Conservation (phyloP, 2,113 vertebrate species). For the Aix galericulata region DNA sequence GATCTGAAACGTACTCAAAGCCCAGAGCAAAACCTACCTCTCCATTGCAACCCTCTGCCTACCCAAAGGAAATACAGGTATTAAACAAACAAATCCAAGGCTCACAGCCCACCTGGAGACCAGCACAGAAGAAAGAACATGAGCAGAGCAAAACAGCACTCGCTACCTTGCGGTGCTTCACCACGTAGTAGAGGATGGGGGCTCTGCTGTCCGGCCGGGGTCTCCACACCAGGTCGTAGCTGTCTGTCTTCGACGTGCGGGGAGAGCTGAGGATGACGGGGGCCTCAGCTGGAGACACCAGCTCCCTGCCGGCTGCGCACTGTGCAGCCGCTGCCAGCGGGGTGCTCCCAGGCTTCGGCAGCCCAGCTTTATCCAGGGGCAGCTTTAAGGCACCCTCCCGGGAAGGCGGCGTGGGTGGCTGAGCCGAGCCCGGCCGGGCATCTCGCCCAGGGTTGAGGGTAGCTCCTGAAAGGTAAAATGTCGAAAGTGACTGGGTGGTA, state of each 20-base stretch:
- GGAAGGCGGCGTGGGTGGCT: constrained; percentile 8
- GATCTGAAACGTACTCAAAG: neutral
- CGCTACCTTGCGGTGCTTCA: constrained; percentile 94
- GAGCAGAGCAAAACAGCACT: neutral
- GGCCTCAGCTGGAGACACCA: constrained; percentile 84
- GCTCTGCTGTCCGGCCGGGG: constrained; percentile 85
- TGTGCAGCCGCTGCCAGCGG: constrained; percentile 68
- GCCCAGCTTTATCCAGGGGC: constrained; percentile 59
- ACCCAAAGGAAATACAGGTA: neutral
- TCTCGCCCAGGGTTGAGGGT: neutral
- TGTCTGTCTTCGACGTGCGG: constrained; percentile 91
- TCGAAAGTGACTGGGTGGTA: neutral
- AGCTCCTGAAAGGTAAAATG: constrained; percentile 56
- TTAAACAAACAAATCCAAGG: neutral
- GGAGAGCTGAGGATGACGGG: constrained; percentile 95
- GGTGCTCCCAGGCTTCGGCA: constrained; percentile 64
- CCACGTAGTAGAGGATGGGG: constrained; percentile 88
- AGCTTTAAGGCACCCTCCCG: constrained; percentile 79
- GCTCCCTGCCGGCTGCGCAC: constrained; percentile 79
- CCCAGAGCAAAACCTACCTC: neutral
- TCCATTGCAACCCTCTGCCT: neutral
- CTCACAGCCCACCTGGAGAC: neutral
- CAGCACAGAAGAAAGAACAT: accelerated
- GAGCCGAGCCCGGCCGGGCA: neutral
- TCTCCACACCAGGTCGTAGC: constrained; percentile 93